Evolutionary conservation across 2,797 vertebrate genomes (phyloP), one percentile per base, ranked within the genome.

Genomic region (Chelon auratus): DNA sequence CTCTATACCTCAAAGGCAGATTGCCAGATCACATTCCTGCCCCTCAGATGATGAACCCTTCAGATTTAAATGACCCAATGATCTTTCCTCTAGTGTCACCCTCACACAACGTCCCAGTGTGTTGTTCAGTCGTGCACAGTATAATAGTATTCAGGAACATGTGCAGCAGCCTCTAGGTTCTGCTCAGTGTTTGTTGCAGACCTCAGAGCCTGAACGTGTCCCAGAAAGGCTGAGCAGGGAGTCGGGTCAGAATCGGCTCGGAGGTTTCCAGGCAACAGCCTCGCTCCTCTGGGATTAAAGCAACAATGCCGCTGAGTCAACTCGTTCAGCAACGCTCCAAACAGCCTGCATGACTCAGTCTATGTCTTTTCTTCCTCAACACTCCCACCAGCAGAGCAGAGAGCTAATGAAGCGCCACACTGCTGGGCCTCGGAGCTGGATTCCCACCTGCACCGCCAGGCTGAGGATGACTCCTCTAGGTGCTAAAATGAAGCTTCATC

Each of bases 211-310:
- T n/a, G 30, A 68, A 40, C 48, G 15, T 3, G 68, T 72, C 78
- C 79, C 68, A 61, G 43, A 65, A 53, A 67, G 53, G 61, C 58
- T 5, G 56, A 75, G 62, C 30, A 2, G 22, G 30, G 62, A 60
- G 65, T 62, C 60, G 57, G 80, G 68, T 75, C 72, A 62, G 68
- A 64, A 61, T 47, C 77, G 22, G 64, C 82, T 74, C 36, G 0
- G 33, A 68, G 83, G 89, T 89, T 89, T 79, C 88, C 80, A 87
- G 77, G 88, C 86, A 90, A 88, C 88, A 76, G 85, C 73, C 68
- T 71, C 13, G 1, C 43, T 45, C 80, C 76, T 51, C 45, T 56
- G 82, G 81, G 82, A 86, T 80, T 67, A 76, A 69, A 74, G 72
- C 80, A 77, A 83, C 81, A 85, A 75, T 14, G 71, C 61, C 82